Evolutionary conservation across 2,888 invertebrate genomes (phyloP).

Genomic region (Microctonus aethiopoides): DNA sequence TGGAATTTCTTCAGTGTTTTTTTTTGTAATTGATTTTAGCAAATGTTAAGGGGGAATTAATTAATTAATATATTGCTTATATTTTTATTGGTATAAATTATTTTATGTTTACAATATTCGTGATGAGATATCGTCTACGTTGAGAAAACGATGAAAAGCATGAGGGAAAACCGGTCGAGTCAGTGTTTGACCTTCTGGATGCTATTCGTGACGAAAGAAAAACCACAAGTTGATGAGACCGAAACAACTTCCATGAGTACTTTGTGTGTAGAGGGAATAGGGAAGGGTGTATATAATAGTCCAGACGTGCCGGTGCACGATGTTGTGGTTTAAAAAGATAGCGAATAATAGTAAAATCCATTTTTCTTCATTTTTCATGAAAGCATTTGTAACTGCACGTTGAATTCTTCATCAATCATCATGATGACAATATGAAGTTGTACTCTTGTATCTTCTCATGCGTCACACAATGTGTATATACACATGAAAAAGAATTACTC

Average conservation of each 20-base stretch:
- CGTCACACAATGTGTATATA: too few species aligned
- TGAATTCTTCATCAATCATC: conserved; percentile 15
- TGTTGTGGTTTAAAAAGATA: background rate
- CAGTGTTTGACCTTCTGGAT: conserved; percentile 27
- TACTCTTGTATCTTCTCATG: background rate
- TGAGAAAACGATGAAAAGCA: conserved; percentile 7
- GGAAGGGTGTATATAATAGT: background rate
- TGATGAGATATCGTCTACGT: conserved; percentile 1
- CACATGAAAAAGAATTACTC: background rate
- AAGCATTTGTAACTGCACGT: background rate
- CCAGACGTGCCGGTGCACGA: background rate
- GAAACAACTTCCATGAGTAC: background rate
- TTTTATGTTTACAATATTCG: background rate
- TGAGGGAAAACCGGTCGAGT: conserved; percentile 29
- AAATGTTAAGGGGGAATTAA: too few species aligned
- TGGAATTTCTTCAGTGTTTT: too few species aligned
- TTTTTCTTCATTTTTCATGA: background rate
- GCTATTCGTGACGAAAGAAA: conserved; percentile 18
- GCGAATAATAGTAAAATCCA: background rate
- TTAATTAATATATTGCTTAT: too few species aligned
- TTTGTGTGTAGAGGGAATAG: background rate
- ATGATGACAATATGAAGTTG: background rate
- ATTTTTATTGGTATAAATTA: too few species aligned
- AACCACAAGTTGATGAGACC: conserved; percentile 12
- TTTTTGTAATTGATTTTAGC: too few species aligned